These are phyloP conservation scores for Xenopus borealis DNA, from an alignment of 2,113 vertebrate species.

Conservation along the genomic window DNA sequence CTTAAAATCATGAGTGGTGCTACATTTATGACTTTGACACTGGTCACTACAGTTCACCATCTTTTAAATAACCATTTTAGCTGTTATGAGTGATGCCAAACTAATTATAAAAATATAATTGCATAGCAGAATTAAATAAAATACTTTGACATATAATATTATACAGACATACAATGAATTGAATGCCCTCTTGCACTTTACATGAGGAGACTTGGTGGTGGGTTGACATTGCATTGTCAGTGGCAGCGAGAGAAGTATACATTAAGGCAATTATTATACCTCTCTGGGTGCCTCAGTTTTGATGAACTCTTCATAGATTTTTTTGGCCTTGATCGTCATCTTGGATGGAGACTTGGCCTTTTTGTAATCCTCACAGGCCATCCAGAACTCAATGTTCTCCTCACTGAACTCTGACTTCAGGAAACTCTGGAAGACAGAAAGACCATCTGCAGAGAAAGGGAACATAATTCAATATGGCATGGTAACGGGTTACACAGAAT, in stretches of 20 bases:
- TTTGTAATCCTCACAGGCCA: conserved; percentile 91
- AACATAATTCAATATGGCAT: background rate
- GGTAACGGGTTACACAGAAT: too few relatives aligned
- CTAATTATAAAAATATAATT: too few relatives aligned
- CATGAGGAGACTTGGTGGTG: background rate
- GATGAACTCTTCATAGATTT: conserved; percentile 94
- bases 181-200: too few relatives aligned
- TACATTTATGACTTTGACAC: too few relatives aligned
- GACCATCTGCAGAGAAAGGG: conserved; percentile 69
- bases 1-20: too few relatives aligned
- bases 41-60: too few relatives aligned
- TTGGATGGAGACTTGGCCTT: conserved; percentile 78
- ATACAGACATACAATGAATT: too few relatives aligned
- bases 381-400: conserved; percentile 93
- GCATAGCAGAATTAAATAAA: too few relatives aligned
- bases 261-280: conserved; percentile 64
- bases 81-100: too few relatives aligned
- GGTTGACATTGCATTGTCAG: background rate
- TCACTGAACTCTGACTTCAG: conserved; percentile 95
- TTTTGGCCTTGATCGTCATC: conserved; percentile 82
- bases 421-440: conserved; percentile 82
- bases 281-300: conserved; percentile 88
- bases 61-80: too few relatives aligned
- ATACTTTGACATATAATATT: too few relatives aligned
- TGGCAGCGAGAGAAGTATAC: background rate